These are phyloP conservation scores for Hoplodrina ambigua DNA, from an alignment of 2,888 invertebrate species.

Conservation along the genomic window DNA sequence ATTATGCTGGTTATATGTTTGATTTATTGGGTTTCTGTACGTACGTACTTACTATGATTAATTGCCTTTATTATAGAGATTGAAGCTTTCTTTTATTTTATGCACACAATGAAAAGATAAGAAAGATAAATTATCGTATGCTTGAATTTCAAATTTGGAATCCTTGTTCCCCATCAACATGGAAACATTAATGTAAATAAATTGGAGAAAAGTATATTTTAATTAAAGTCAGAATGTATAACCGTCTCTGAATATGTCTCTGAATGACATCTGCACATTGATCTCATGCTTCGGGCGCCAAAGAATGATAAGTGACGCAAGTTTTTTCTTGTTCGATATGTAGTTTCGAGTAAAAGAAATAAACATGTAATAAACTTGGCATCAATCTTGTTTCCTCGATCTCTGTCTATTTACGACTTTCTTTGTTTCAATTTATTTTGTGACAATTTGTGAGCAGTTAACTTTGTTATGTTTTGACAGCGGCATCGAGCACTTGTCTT, in stretches of 20 bases:
- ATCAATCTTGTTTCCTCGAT: conserved; percentile 44
- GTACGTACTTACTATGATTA: conserved; percentile 8
- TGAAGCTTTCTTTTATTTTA: background rate
- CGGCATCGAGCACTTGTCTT: conserved; percentile 61
- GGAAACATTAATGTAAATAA: no score
- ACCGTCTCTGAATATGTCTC: background rate
- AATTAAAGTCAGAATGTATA: background rate
- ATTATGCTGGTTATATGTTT: conserved; percentile 40
- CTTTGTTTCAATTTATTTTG: conserved; percentile 65
- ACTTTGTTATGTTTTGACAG: conserved; percentile 62
- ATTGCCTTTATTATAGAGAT: conserved; percentile 17
- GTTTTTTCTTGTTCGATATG: conserved; percentile 35
- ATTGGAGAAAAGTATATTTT: background rate
- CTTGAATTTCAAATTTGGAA: conserved; percentile 3
- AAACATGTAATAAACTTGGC: conserved; percentile 48
- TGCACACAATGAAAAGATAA: background rate
- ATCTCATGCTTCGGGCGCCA: background rate
- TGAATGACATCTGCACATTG: background rate
- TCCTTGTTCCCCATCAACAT: background rate
- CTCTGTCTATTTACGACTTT: conserved; percentile 55
- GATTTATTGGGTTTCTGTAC: conserved; percentile 32
- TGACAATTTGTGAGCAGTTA: conserved; percentile 70
- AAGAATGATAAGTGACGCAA: conserved; percentile 6
- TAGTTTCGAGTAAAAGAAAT: conserved; percentile 41
- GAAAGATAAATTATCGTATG: background rate